Base-by-base conservation (phyloP, 1,140 invertebrate genomes). In the Drosophila ercepeae region DNA sequence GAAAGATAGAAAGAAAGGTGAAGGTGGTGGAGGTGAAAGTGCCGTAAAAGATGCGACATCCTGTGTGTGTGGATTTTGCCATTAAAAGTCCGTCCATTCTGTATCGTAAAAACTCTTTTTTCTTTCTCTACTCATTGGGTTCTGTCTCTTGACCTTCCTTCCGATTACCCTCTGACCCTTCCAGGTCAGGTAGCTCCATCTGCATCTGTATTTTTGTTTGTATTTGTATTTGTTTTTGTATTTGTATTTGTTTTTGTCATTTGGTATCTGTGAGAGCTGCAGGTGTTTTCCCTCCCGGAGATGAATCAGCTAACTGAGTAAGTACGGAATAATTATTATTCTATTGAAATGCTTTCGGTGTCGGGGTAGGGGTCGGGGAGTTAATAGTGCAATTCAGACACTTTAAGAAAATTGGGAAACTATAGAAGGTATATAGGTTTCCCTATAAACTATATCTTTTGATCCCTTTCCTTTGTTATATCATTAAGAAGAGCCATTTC, bases 31-130 rank as follows among this genome's bases (percentile, higher is more conserved):
- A 68, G 42, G 65, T 69, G 64, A 69, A 69, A 69, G 65, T 69
- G 64, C 65, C 53, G 41, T 69, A 48, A 69, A 63, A 69, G 29
- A 48, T 57, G 51, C 44, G 52, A 57, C 64, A 57, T 69, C 51
- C 64, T 69, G 64, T 7, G 4, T 69, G 64, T 7, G 4, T 39
- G 14, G n/a, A 39, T 39, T 14, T 53, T 6, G 64, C 51, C 32
- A 69, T 69, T 32, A 69, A 69, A 69, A 69, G 16, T 29, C 19
- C 8, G 16, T 21, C 18, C 27, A 21, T 34, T n/a, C n/a, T 36
- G 9, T 63, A 55, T 68, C 64, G 42, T 69, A 69, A 69, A 69
- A 69, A 69, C 48, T 27, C 60, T 44, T 67, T 65, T 23, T 4
- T 29, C 34, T 41, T 61, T 9, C n/a, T n/a, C n/a, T n/a, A n/a